Evolutionary conservation across 2,113 vertebrate genomes (phyloP).

Genomic region (Vidua macroura): DNA sequence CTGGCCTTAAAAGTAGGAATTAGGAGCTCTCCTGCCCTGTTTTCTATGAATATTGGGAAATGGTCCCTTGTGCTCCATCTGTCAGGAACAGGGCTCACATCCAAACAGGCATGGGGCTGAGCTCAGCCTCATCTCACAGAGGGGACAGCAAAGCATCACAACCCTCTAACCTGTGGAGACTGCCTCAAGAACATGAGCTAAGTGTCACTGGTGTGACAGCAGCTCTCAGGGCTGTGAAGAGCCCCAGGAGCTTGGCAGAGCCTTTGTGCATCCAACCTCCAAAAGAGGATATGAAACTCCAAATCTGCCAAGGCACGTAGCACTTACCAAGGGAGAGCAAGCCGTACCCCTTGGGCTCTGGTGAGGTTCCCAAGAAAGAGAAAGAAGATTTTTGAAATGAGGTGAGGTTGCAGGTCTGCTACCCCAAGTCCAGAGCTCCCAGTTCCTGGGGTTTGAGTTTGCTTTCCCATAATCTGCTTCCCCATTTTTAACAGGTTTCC

Average conservation of each 20-base stretch:
- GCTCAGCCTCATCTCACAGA: background rate
- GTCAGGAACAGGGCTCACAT: background rate
- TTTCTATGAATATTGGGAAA: background rate
- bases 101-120: background rate
- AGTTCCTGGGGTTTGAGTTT: background rate
- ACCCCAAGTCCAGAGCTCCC: background rate
- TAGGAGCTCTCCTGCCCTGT: background rate
- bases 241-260: background rate
- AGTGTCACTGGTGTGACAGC: background rate
- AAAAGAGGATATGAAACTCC: background rate
- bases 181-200: background rate
- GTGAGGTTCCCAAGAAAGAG: background rate
- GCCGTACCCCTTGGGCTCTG: background rate
- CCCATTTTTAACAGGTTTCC: background rate
- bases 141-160: background rate
- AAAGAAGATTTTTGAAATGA: background rate
- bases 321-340: background rate
- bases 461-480: background rate
- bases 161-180: background rate
- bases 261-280: background rate
- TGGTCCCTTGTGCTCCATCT: background rate
- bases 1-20: background rate
- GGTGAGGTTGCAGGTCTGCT: background rate
- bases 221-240: background rate
- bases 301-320: background rate